Evolutionary conservation across 2,113 vertebrate genomes (phyloP), one percentile per base, ranked within the genome.

Genomic region (Hippocampus comes): DNA sequence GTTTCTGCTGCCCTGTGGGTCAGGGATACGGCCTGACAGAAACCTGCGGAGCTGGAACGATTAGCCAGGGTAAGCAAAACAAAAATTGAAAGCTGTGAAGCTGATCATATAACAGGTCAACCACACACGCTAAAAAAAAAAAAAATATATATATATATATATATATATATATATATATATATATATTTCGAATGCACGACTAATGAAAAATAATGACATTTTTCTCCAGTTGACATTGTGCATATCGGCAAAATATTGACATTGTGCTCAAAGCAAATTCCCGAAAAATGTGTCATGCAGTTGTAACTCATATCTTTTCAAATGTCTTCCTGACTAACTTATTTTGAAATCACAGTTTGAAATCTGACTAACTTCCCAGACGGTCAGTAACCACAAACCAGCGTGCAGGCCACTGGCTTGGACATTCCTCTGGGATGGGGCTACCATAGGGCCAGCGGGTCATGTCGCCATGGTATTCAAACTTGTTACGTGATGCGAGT

Each of bases 21-120:
- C 97, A 99, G 86, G 97, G 97, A 0, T 99, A 98, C 1, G 97
- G 97, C 41, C 92, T 99, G 63, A 99, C 97, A 0, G 97, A 98
- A 75, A 97, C 96, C 0, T 93, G 94, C 0, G 96, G 97, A 0
- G 96, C 95, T 0, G 97, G 95, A 23, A 96, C 95, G 4, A 94
- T 99, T 72, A 94, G 93, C 0, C 92, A 97, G 79, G 76, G 97
- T 98, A 34, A 89, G 96, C 57, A 12, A 1, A 0, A 21, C 12
- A 2, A 51, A 53, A 66, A 42, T 66, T 46, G 41, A 42, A 21
- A 10, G 41, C 41, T 41, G 18, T 41, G 18, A 41, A 21, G 38
- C 18, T 21, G 41, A 41, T 23, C 11, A 42, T 41, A 46, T 65
- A 8, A 43, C 20, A 65, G 21, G 18, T 23, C 38, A 23, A 43